A percentile compares a stretch with the other conserved stretches of the same genome.
phyloP scores from a whole-genome alignment of 2,888 invertebrate species.

The Dysmachus trigonus region DNA sequence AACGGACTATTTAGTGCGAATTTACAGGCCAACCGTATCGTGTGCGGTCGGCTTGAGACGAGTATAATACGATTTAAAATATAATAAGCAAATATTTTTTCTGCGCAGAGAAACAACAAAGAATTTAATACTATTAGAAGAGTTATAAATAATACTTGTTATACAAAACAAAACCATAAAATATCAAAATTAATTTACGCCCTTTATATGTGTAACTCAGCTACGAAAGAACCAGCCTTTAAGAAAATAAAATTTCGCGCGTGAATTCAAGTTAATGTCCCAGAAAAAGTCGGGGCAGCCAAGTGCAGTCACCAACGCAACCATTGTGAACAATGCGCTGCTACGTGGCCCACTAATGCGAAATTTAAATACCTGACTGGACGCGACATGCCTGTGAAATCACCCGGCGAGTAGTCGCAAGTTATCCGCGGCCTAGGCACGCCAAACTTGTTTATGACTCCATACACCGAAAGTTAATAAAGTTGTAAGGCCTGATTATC shows the following conservation, averaged over 20 bases:
- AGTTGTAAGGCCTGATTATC: slow-evolving; percentile 26
- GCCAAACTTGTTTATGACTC: slow-evolving; percentile 25
- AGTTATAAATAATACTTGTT: no score
- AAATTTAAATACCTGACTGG: background rate
- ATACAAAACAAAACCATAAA: no score
- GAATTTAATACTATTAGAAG: no score
- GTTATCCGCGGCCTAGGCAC: background rate
- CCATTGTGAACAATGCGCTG: background rate
- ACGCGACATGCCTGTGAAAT: background rate
- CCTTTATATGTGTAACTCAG: no score
- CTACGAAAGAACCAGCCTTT: no score
- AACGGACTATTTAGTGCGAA: no score
- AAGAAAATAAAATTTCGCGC: background rate
- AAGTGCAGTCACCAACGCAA: background rate
- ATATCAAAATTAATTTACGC: no score
- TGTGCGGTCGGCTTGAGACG: no score
- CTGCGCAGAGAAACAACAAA: no score
- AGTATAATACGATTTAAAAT: no score
- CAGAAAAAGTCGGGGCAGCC: background rate
- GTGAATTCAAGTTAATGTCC: background rate
- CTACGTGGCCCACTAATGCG: background rate
- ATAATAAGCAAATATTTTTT: no score
- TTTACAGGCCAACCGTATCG: no score
- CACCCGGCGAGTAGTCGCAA: background rate
- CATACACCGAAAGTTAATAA: slow-evolving; percentile 20